Conservation (phyloP, 1,140 invertebrate genomes). For the Lepidurus packardi region DNA sequence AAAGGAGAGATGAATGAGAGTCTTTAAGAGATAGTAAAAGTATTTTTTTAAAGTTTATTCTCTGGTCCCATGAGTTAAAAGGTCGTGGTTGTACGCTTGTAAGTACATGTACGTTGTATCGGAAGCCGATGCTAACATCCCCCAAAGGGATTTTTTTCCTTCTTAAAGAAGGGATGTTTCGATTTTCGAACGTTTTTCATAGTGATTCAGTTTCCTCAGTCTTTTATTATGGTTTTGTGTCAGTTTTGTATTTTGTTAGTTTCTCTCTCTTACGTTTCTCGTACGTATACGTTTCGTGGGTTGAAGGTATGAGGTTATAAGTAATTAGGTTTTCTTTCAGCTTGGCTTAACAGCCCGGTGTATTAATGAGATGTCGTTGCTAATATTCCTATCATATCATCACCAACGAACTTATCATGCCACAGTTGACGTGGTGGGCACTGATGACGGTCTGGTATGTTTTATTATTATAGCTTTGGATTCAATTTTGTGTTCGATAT, state of each 20-base stretch:
- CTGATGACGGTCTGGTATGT: too few species aligned
- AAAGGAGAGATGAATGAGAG: too few species aligned
- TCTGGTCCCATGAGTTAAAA: not conserved
- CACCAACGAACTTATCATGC: not conserved
- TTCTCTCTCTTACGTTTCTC: not conserved
- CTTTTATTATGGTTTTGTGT: too few species aligned
- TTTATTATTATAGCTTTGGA: too few species aligned
- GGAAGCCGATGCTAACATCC: not conserved
- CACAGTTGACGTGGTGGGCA: too few species aligned
- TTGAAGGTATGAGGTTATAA: not conserved
- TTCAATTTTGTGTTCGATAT: too few species aligned
- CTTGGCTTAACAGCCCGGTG: not conserved
- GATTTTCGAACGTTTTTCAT: not conserved
- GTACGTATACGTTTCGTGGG: not conserved
- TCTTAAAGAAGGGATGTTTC: not conserved
- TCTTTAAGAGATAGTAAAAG: not conserved
- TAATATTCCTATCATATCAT: not conserved
- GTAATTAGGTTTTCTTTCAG: not conserved
- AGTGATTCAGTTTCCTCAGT: not conserved
- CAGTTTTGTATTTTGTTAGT: not conserved
- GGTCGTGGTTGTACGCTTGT: not conserved
- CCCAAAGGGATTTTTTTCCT: not conserved
- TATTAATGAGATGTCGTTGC: not conserved
- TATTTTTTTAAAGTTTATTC: not conserved
- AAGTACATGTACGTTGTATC: not conserved